Conservation (phyloP, 2,888 invertebrate species). For the Caenorhabditis auriculariae region DNA sequence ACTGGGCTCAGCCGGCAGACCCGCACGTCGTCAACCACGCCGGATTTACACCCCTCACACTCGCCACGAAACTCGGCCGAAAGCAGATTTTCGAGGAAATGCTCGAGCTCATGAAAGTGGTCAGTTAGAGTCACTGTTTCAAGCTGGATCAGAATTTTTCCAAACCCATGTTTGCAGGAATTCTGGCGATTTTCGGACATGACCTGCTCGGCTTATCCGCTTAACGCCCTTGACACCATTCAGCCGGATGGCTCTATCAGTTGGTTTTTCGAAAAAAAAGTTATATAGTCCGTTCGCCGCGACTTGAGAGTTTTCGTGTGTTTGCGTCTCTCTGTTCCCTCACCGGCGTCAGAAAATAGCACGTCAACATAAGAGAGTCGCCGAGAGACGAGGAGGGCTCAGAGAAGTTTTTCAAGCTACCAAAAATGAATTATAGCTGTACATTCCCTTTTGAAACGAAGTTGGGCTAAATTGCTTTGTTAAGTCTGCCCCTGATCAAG, state of each 20-base stretch:
- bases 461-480: background rate
- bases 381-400: too few species aligned
- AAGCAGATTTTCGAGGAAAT: constrained; percentile 96
- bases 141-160: background rate
- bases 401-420: too few species aligned
- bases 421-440: constrained; percentile 2
- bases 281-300: too few species aligned
- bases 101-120: constrained; percentile 78
- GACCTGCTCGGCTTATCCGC: constrained; percentile 93
- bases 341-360: too few species aligned
- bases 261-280: constrained; percentile 65
- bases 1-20: constrained; percentile 88
- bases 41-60: constrained; percentile 89
- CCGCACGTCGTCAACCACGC: constrained; percentile 85
- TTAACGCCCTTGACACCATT: constrained; percentile 92
- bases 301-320: too few species aligned
- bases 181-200: constrained; percentile 99
- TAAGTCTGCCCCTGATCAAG: background rate
- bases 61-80: constrained; percentile 92
- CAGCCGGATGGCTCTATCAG: constrained; percentile 91
- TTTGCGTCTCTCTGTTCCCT: too few species aligned
- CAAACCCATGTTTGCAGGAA: constrained; percentile 74
- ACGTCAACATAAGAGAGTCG: too few species aligned
- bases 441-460: background rate
- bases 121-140: constrained; percentile 30